phyloP scores from a whole-genome alignment of 2,113 vertebrate species.

The Pelusios castaneus region DNA sequence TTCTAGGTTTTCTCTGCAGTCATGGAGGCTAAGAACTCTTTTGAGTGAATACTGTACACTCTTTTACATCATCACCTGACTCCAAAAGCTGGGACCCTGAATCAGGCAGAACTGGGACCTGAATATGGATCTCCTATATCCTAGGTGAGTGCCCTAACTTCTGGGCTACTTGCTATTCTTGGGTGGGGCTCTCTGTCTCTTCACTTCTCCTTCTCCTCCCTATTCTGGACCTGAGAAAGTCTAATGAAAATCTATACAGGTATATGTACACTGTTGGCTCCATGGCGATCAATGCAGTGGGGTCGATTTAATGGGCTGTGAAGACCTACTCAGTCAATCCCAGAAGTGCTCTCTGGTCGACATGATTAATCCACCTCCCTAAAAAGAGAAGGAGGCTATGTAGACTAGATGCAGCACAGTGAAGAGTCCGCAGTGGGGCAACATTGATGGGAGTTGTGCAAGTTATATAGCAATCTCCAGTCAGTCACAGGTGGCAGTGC shows the following conservation, averaged over 20 bases:
- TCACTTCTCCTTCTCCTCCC: background rate
- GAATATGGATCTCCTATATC: background rate
- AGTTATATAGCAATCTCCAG: too few species aligned
- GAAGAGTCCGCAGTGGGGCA: too few species aligned
- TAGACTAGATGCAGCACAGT: too few species aligned
- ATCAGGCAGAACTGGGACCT: background rate
- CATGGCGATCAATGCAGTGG: too few species aligned
- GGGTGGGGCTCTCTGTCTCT: background rate
- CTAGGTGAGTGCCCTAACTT: background rate
- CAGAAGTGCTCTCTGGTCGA: too few species aligned
- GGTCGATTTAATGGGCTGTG: too few species aligned
- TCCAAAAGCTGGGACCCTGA: background rate
- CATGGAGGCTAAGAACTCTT: background rate
- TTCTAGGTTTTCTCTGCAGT: background rate
- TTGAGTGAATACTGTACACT: background rate
- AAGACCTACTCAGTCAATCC: too few species aligned
- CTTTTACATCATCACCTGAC: background rate
- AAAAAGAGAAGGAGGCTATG: too few species aligned
- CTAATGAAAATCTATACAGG: background rate
- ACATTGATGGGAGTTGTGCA: too few species aligned
- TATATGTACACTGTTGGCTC: too few species aligned
- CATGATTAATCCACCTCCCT: too few species aligned
- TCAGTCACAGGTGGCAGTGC: too few species aligned
- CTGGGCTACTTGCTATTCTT: background rate
- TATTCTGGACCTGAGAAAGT: background rate